Evolutionary conservation across 1,140 invertebrate genomes (phyloP).

Genomic region (Drosophila santomea): DNA sequence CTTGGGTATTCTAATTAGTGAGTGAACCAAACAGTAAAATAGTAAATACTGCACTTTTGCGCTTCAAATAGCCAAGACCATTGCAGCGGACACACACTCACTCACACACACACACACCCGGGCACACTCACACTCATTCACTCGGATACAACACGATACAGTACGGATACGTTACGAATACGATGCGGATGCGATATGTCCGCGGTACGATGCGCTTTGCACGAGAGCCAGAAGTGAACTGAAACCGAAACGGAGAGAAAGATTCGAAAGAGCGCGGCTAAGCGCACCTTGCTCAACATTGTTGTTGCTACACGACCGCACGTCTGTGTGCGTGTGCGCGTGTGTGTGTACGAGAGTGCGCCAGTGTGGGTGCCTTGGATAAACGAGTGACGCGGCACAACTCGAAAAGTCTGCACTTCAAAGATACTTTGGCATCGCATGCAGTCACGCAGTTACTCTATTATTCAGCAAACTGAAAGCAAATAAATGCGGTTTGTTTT

Average conservation of each 20-base stretch:
- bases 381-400: constrained; percentile 47
- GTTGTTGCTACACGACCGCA: constrained; percentile 51
- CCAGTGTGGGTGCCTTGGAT: constrained; percentile 47
- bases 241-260: constrained; percentile 67
- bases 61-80: constrained; percentile 58
- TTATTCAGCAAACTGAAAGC: no score
- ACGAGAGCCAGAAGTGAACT: constrained; percentile 83
- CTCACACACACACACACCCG: constrained; percentile 26
- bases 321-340: constrained; percentile 5
- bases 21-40: constrained; percentile 12
- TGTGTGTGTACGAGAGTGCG: constrained; percentile 26
- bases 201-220: constrained; percentile 74
- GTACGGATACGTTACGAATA: constrained; percentile 2
- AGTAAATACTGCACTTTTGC: constrained; percentile 59
- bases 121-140: constrained; percentile 32
- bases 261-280: constrained; percentile 60
- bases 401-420: constrained; percentile 45
- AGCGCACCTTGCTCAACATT: constrained; percentile 80
- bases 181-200: constrained; percentile 45
- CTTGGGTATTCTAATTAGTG: constrained; percentile 17
- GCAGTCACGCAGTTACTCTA: constrained; percentile 11
- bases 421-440: neutral
- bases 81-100: constrained; percentile 24
- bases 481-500: neutral
- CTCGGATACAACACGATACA: constrained; percentile 1